Evolutionary conservation across 2,888 invertebrate genomes (phyloP), one percentile per base, ranked within the genome.

Genomic region (Selenia dentaria): DNA sequence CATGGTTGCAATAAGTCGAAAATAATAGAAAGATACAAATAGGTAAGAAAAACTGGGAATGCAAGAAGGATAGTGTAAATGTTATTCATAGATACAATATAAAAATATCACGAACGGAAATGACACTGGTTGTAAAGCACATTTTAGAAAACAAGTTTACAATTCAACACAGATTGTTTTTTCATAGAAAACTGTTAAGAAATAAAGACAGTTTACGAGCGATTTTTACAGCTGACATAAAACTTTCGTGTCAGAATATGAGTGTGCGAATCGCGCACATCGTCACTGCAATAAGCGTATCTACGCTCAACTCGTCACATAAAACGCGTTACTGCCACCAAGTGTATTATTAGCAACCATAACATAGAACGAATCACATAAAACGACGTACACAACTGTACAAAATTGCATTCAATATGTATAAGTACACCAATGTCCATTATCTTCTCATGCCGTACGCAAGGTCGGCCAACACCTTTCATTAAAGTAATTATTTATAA

Each of bases 261-360:
- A 18, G 24, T 24, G 31, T 16, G 40, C 10, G 39, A 24, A 32
- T 26, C 31, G 18, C 32, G 24, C 29, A 20, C 20, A 32, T 32
- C 26, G 41, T 24, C 41, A 24, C 18, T 42, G 33, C 41, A 47
- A 41, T 28, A 50, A 44, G 55, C 45, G 58, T 65, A 4, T 67
- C 65, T 67, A 18, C 59, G 59, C 62, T 68, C 57, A 64, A n/a
- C n/a, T n/a, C 2, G 16, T 66, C 61, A 66, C 48, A 67, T 64
- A 64, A 64, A 70, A 51, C 54, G 54, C 59, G 49, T 63, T 60
- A 65, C 60, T 60, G 51, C 51, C 51, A 36, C 60, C 48, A 59
- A 61, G 54, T 57, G 50, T 72, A 63, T 69, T 62, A 73, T 70
- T 73, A 74, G 65, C 72, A 66, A 64, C 63, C 68, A 62, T 71